Conservation (phyloP, 2,113 vertebrate genomes). For the Xenus cinereus region DNA sequence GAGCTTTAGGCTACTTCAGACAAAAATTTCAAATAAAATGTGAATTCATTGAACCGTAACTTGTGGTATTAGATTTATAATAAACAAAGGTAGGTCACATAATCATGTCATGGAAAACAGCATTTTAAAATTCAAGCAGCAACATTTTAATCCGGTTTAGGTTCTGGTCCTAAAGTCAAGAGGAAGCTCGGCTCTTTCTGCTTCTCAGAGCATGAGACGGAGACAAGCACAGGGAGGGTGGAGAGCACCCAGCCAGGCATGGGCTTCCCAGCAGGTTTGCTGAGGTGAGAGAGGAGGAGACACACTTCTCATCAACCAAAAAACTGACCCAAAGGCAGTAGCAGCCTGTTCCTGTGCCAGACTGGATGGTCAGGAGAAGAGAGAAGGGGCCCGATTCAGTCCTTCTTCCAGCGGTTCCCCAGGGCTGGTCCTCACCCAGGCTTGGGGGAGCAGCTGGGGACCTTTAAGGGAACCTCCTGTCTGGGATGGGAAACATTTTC, state of each 20-base stretch:
- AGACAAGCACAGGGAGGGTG: not conserved
- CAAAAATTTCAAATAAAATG: constrained; percentile 75
- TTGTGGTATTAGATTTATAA: constrained; percentile 77
- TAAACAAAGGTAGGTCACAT: constrained; percentile 85
- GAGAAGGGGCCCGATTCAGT: rapidly evolving
- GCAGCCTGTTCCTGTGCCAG: rapidly evolving
- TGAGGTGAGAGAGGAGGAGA: not conserved
- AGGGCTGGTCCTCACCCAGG: not conserved
- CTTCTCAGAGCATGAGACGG: not conserved
- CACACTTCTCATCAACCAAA: not conserved
- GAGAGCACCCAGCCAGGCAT: not conserved
- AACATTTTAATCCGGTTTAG: not conserved
- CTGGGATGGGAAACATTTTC: not conserved
- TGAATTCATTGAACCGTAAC: constrained; percentile 83
- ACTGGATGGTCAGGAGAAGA: not conserved
- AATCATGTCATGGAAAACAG: constrained; percentile 48
- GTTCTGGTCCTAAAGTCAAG: not conserved
- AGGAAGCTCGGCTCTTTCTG: not conserved
- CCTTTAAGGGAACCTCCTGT: not conserved
- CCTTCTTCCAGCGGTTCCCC: not conserved
- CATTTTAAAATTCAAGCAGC: not conserved
- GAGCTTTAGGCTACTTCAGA: constrained; percentile 79
- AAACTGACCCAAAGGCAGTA: not conserved
- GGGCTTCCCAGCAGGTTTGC: not conserved
- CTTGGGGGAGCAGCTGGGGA: not conserved